Percentiles rank a stretch among this genome's conserved stretches.
Evolutionary conservation across 2,797 vertebrate genomes (phyloP).

Genomic region (Carcharodon carcharias): DNA sequence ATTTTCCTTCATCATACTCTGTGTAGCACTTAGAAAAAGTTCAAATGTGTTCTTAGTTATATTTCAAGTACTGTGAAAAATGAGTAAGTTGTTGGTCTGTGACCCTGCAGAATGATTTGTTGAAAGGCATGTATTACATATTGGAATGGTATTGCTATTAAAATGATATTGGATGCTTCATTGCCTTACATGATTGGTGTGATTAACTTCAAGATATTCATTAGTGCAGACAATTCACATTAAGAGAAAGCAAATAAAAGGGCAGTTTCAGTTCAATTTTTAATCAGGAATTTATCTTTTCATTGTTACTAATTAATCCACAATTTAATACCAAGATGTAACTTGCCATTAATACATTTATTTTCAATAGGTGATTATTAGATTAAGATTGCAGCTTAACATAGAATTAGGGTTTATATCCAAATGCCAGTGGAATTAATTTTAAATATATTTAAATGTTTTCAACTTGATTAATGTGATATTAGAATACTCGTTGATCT

Average conservation of each 20-base stretch:
- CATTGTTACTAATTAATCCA: neutral
- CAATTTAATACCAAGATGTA: conserved; percentile 15
- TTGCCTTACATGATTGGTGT: neutral
- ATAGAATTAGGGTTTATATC: neutral
- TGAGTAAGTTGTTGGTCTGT: neutral
- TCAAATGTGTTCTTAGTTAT: conserved; percentile 4
- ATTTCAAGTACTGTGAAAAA: neutral
- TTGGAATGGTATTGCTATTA: conserved; percentile 6
- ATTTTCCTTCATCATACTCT: neutral
- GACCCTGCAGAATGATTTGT: neutral
- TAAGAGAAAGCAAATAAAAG: conserved; percentile 22
- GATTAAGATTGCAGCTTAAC: neutral
- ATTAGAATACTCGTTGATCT: neutral
- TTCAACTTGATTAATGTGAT: neutral
- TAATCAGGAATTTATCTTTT: neutral
- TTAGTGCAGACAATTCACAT: neutral
- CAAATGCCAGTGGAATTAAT: neutral
- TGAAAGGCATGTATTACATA: neutral
- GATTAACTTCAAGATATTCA: conserved; percentile 16
- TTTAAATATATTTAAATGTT: neutral
- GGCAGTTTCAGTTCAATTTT: neutral
- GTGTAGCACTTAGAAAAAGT: conserved; percentile 10
- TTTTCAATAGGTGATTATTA: neutral
- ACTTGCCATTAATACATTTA: neutral
- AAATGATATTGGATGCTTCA: conserved; percentile 19